Percentiles rank a stretch among this genome's conserved stretches.
Conservation (phyloP, 2,797 vertebrate genomes). For the Oryzias sinensis region DNA sequence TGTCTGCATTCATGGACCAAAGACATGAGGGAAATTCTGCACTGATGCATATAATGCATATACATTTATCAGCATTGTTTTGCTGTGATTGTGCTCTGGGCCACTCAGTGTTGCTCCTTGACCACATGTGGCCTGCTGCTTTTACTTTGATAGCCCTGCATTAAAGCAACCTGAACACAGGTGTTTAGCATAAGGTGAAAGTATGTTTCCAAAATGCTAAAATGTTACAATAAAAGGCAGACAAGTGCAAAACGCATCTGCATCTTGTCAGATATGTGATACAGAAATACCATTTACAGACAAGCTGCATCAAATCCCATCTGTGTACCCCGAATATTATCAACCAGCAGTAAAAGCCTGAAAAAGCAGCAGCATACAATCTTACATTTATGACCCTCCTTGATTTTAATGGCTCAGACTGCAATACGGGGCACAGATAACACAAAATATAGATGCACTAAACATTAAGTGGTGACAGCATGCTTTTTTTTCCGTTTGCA, state of each 20-base stretch:
- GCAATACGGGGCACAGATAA: conserved; percentile 7
- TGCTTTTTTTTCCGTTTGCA: neutral
- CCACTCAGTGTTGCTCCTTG: no score
- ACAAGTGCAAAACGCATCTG: conserved; percentile 3
- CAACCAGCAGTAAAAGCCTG: conserved; percentile 18
- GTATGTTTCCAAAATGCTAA: conserved; percentile 2
- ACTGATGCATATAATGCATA: no score
- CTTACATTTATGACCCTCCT: conserved; percentile 3
- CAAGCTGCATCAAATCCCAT: conserved; percentile 18
- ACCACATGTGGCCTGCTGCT: neutral
- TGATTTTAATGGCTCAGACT: conserved; percentile 10
- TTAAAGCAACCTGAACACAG: no score
- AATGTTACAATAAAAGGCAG: conserved; percentile 6
- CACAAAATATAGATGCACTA: conserved; percentile 12
- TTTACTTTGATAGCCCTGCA: conserved; percentile 2
- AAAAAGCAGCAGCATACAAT: conserved; percentile 1
- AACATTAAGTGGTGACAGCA: conserved; percentile 7
- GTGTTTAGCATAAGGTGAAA: no score
- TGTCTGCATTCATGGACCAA: no score
- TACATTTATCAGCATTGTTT: neutral
- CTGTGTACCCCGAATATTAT: conserved; percentile 9
- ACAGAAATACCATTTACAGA: conserved; percentile 11
- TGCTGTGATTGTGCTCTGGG: neutral
- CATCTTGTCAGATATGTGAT: conserved; percentile 1
- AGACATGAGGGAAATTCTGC: no score